Evolutionary conservation across 2,113 vertebrate species (phyloP).

Genomic region (Pleuronectes platessa): DNA sequence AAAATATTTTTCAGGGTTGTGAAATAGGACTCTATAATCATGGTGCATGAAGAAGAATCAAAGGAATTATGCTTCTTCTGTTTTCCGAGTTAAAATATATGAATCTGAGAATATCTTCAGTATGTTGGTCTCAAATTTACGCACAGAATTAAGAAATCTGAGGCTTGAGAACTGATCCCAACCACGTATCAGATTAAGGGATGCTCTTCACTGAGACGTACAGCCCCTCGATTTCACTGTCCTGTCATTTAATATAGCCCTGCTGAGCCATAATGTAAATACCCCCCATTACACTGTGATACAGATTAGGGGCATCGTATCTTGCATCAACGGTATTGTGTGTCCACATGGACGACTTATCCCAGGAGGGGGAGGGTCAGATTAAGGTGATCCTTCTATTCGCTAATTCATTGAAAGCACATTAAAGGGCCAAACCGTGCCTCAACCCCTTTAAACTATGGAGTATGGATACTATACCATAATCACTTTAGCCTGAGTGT

Average conservation of each 20-base stretch:
- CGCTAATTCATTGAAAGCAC: conserved; percentile 42
- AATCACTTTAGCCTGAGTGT: conserved; percentile 41
- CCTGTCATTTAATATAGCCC: neutral
- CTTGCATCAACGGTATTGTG: conserved; percentile 19
- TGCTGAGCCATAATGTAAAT: conserved; percentile 25
- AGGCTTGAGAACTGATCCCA: neutral
- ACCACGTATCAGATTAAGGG: neutral
- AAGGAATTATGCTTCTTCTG: neutral
- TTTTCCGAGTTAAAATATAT: neutral
- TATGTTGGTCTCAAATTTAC: neutral
- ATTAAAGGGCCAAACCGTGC: conserved; percentile 29
- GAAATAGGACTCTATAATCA: neutral
- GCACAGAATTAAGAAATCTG: neutral
- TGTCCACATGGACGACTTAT: conserved; percentile 7
- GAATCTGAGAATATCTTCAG: neutral
- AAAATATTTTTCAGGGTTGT: no score
- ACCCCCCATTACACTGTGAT: conserved; percentile 8
- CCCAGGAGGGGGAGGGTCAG: conserved; percentile 38
- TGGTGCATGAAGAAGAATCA: no score
- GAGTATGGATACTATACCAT: conserved; percentile 13
- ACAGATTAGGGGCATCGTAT: conserved; percentile 43
- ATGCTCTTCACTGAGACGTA: neutral
- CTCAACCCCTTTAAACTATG: neutral
- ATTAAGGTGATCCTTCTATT: conserved; percentile 49
- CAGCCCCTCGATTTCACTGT: neutral